phyloP scores from a whole-genome alignment of 2,888 invertebrate species.

The Tinea pellionella region DNA sequence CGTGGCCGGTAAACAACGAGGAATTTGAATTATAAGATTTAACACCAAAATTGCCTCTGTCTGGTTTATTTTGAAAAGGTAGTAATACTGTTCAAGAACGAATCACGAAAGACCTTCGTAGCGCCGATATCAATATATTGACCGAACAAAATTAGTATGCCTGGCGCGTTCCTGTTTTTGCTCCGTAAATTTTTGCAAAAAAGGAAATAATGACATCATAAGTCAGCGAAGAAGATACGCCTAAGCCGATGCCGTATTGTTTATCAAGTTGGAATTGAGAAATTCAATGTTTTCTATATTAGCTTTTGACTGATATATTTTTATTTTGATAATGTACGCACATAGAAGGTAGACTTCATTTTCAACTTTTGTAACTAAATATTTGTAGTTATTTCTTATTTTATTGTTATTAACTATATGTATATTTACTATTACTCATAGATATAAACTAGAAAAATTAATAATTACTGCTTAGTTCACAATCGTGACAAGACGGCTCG shows the following conservation, averaged over 20 bases:
- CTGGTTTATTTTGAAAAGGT: slow-evolving; percentile 51
- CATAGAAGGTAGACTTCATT: too few species aligned
- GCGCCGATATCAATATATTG: slow-evolving; percentile 53
- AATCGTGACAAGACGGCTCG: too few species aligned
- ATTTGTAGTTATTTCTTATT: too few species aligned
- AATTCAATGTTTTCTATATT: slow-evolving; percentile 14
- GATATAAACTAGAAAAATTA: too few species aligned
- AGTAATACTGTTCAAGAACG: slow-evolving; percentile 28
- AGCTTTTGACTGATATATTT: background rate
- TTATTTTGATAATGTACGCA: background rate
- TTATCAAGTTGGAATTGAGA: slow-evolving; percentile 50
- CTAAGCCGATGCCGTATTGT: slow-evolving; percentile 45
- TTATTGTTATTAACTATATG: too few species aligned
- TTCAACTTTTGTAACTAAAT: too few species aligned
- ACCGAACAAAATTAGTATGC: slow-evolving; percentile 60
- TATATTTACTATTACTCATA: too few species aligned
- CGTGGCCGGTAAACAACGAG: slow-evolving; percentile 51
- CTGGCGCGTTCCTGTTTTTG: slow-evolving; percentile 46
- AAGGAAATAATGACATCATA: slow-evolving; percentile 63
- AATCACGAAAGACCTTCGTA: slow-evolving; percentile 31
- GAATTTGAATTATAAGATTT: slow-evolving; percentile 62
- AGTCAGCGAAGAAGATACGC: slow-evolving; percentile 58
- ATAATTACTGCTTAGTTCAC: too few species aligned
- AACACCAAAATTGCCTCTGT: slow-evolving; percentile 47
- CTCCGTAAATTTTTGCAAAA: slow-evolving; percentile 57